Evolutionary conservation across 2,113 vertebrate species (phyloP), one percentile per base, ranked within the genome.

Genomic region (Okapia johnstoni): DNA sequence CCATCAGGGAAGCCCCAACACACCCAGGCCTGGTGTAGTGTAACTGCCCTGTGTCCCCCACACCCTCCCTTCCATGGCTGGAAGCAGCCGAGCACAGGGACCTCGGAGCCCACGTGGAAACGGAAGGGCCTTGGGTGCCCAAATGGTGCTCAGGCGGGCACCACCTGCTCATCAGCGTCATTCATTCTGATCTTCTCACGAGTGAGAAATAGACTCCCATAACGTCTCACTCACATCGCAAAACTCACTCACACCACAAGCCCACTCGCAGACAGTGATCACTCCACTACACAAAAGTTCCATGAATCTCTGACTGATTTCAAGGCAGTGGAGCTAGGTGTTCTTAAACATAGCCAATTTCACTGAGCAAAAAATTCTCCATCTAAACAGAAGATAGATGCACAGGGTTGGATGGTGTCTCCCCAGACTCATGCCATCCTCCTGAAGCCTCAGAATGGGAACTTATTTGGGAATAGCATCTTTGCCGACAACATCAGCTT

Each of bases 11-110:
- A 19, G 33, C 33, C 33, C 33, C 33, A 66, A 6, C 4, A 43
- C n/a, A 2, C 30, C 28, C 43, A 2, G 13, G n/a, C 52, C n/a
- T 17, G 17, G 23, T 5, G 43, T 2, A 1, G 7, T 1, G 4
- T 4, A 52, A 16, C 16, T 0, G 10, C 13, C 30, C 61, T 2
- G 1, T 0, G 2, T 16, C 21, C 11, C 54, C 33, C 28, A 4
- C 0, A 11, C 17, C 52, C 46, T 15, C 76, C 25, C 46, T 33
- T 48, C 61, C 4, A 12, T 3, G 5, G 60, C 61, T 36, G 26
- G 36, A 36, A 2, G 13, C 6, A 13, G 43, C 28, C 2, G 7
- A 55, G 17, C 26, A 1, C 12, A 0, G 77, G 79, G 85, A 84
- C 13, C 60, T 30, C 7, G 8, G 46, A 36, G 33, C 7, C 13